Evolutionary conservation across 2,113 vertebrate genomes (phyloP).

Genomic region (Malurus alboscapulatus): DNA sequence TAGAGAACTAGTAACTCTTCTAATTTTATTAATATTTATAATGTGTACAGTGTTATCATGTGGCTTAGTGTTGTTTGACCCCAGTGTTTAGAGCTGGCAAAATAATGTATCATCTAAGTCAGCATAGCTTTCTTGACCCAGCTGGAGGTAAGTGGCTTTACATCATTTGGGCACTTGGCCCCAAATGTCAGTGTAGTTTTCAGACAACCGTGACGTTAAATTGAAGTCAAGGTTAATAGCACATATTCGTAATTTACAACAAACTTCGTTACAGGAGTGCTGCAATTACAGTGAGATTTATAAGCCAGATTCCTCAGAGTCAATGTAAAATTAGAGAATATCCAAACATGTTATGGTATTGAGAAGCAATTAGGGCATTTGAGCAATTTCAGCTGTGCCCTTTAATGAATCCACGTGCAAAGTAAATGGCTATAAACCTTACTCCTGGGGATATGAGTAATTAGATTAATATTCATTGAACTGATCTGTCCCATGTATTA

Average conservation of each 20-base stretch:
- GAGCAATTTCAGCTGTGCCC: background rate
- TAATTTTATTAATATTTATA: background rate
- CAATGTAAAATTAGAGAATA: background rate
- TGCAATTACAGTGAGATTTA: constrained; percentile 8
- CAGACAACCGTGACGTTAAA: background rate
- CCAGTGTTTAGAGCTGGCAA: background rate
- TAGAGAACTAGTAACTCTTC: background rate
- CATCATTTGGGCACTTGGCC: background rate
- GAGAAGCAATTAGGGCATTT: background rate
- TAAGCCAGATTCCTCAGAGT: background rate
- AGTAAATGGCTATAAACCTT: background rate
- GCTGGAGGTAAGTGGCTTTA: background rate
- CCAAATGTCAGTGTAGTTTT: background rate
- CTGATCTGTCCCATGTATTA: background rate
- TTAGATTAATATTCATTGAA: constrained; percentile 22
- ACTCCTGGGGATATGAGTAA: background rate
- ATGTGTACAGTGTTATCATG: background rate
- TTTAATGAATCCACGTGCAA: background rate
- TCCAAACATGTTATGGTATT: background rate
- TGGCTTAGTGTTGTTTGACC: background rate
- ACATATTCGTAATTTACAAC: background rate
- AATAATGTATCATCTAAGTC: background rate
- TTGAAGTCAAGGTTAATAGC: constrained; percentile 16
- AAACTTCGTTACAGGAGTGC: background rate
- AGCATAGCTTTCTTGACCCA: background rate